A percentile compares a stretch with the other conserved stretches of the same genome.
These are phyloP conservation scores for Zaprionus africanus DNA, from an alignment of 1,140 invertebrate species.

Conservation along the genomic window DNA sequence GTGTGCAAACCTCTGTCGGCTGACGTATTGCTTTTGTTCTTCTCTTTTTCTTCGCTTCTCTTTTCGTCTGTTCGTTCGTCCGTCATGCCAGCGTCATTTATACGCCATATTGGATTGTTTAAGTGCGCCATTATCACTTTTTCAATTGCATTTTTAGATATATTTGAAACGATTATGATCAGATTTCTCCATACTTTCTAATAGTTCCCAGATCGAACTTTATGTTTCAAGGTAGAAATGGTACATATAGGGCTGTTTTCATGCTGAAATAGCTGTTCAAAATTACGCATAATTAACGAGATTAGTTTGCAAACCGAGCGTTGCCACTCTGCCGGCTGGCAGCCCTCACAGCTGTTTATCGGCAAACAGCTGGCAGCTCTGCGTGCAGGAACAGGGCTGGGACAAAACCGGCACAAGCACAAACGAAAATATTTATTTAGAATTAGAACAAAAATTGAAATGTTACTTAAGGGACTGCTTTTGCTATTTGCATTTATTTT, in stretches of 20 bases:
- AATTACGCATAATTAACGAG: constrained; percentile 15
- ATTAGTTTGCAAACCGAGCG: constrained; percentile 21
- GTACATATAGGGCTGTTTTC: neutral
- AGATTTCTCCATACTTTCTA: constrained; percentile 20
- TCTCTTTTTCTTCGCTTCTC: constrained; percentile 36
- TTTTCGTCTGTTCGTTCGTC: constrained; percentile 52
- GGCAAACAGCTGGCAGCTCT: constrained; percentile 29
- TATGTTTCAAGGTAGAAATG: constrained; percentile 60
- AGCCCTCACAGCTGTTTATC: constrained; percentile 35
- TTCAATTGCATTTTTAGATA: constrained; percentile 56
- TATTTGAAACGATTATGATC: neutral
- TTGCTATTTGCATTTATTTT: constrained; percentile 15
- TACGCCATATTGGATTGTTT: constrained; percentile 62
- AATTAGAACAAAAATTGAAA: constrained; percentile 13
- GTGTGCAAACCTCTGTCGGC: constrained; percentile 31
- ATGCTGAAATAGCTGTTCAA: constrained; percentile 41
- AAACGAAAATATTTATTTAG: constrained; percentile 23
- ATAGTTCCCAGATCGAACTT: constrained; percentile 6
- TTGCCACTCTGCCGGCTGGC: constrained; percentile 36
- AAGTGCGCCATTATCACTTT: constrained; percentile 44
- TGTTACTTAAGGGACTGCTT: constrained; percentile 9
- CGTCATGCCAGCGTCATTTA: constrained; percentile 61
- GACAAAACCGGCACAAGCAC: constrained; percentile 18
- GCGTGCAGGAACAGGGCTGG: constrained; percentile 31
- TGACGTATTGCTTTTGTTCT: constrained; percentile 32